Evolutionary conservation across 2,888 invertebrate genomes (phyloP).

Genomic region (Monopis laevigella): DNA sequence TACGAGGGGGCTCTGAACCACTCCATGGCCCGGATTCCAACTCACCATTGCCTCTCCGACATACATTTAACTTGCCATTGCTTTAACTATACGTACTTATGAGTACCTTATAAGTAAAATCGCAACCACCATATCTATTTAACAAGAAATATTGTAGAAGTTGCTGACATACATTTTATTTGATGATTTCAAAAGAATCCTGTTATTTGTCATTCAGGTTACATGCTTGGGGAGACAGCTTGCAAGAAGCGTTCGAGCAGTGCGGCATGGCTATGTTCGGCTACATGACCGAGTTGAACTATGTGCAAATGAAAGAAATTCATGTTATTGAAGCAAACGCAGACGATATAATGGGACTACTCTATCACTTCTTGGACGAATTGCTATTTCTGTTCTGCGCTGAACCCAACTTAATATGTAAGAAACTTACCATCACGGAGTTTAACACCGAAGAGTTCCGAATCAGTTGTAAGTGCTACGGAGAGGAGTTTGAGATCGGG

Average conservation of each 20-base stretch:
- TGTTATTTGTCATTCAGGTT: conserved; percentile 76
- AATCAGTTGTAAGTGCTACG: conserved; percentile 83
- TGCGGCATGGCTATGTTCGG: conserved; percentile 96
- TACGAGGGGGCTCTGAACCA: no score
- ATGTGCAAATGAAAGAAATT: conserved; percentile 81
- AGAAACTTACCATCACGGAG: conserved; percentile 87
- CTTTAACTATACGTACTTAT: no score
- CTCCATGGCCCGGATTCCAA: no score
- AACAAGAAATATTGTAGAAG: no score
- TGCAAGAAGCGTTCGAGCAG: conserved; percentile 94
- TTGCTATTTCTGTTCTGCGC: conserved; percentile 91
- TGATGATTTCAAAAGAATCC: no score
- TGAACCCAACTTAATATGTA: conserved; percentile 89
- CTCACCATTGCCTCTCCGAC: no score
- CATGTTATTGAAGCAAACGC: conserved; percentile 88
- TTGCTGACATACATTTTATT: no score
- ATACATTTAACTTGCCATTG: no score
- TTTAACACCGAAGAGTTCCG: conserved; percentile 85
- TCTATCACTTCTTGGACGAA: conserved; percentile 95
- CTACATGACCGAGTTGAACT: conserved; percentile 93
- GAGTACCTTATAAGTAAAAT: no score
- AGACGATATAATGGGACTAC: conserved; percentile 86
- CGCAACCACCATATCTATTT: no score
- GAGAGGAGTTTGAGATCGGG: conserved; percentile 92
- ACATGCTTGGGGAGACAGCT: conserved; percentile 90